Evolutionary conservation across 1,140 invertebrate species (phyloP), one percentile per base, ranked within the genome.

Genomic region (Mamestra configurata): DNA sequence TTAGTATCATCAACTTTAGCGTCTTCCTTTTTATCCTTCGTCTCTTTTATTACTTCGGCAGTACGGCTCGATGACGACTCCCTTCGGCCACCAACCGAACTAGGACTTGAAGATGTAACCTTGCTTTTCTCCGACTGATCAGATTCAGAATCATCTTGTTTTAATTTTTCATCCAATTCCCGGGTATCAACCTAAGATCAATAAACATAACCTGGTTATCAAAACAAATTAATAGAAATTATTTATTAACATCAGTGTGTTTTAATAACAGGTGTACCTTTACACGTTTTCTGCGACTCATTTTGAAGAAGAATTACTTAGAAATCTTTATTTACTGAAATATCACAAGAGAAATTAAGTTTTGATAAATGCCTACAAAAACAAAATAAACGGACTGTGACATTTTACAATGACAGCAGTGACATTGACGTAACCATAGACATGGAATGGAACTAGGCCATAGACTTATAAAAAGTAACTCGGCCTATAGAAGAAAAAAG

Each of bases 131-230:
- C 96, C n/a, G 96, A 96, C 51, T 95, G 95, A 84, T 97, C 96
- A 2, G 96, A 96, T 70, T 95, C 93, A 84, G 96, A 96, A 87
- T 97, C 96, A 84, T 97, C 97, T 76, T 97, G 96, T 86, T 96
- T 97, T 77, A 96, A 95, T 88, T 97, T 97, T 78, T 97, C 97
- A 85, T 97, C 97, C 86, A 97, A 94, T 91, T 97, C 97, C 82
- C 96, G 96, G 81, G 96, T 96, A 86, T 97, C 97, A 79, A 97
- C 95, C 97, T 97, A 81, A 27, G 82, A 90, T 86, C 88, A 79
- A 92, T 84, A 92, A 90, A 92, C 79, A 94, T 90, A 92, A 92
- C 89, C 88, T 90, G 35, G 78, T 77, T 27, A 77, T 77, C 82
- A 57, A 66, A 76, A 79, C 55, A 75, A 46, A 83, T 53, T 64